Evolutionary conservation across 1,140 invertebrate genomes (phyloP).

Genomic region (Pissodes strobi): DNA sequence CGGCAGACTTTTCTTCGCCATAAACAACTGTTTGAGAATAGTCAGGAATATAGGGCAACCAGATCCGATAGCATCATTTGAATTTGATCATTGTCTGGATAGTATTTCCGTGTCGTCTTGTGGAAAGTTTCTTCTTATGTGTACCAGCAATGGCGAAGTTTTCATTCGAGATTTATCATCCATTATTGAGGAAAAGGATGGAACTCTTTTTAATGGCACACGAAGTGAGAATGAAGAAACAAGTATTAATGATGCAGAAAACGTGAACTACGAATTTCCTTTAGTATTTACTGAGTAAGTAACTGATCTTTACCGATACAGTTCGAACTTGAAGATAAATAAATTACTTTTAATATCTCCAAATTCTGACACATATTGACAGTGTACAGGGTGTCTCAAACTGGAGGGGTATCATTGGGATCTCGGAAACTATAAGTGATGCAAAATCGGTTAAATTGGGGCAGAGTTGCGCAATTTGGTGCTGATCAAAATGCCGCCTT

Average conservation of each 20-base stretch:
- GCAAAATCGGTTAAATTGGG: too few relatives aligned
- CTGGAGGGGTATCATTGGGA: too few relatives aligned
- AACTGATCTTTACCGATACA: too few relatives aligned
- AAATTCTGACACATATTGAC: too few relatives aligned
- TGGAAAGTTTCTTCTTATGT: conserved; percentile 8
- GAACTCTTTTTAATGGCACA: neutral
- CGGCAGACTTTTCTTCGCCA: conserved; percentile 13
- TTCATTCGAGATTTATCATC: conserved; percentile 3
- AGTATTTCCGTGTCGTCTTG: conserved; percentile 2
- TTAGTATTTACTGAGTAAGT: neutral
- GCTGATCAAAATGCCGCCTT: too few relatives aligned
- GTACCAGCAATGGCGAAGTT: conserved; percentile 8
- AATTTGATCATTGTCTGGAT: conserved; percentile 18
- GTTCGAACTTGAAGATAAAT: neutral
- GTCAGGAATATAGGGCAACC: conserved; percentile 13
- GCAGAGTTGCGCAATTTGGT: too few relatives aligned
- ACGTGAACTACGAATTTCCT: too few relatives aligned
- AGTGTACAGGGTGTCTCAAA: too few relatives aligned
- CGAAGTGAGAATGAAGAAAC: neutral
- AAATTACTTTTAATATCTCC: too few relatives aligned
- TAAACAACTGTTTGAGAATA: conserved; percentile 21
- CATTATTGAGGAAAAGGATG: neutral
- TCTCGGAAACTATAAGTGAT: too few relatives aligned
- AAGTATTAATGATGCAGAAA: neutral
- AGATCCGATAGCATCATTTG: neutral